A percentile compares a stretch with the other conserved stretches of the same genome.
These are phyloP conservation scores for Hydrocynus forskahlii DNA, from an alignment of 2,797 vertebrate species.

Conservation along the genomic window DNA sequence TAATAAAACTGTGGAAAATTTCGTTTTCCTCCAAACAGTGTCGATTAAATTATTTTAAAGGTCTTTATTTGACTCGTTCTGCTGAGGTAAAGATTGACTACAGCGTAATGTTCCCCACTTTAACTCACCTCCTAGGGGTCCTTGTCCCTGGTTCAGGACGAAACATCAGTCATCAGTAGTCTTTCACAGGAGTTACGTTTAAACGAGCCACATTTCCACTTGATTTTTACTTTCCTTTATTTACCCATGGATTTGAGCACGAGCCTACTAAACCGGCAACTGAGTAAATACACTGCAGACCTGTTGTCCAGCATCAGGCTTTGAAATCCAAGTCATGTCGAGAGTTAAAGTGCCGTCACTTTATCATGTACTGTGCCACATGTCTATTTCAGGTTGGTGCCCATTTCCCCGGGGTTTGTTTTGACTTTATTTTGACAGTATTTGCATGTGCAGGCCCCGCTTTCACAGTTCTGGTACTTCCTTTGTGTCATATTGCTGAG, in stretches of 20 bases:
- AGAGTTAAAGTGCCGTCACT: not conserved
- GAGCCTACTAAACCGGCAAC: not conserved
- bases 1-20: constrained; percentile 54
- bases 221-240: not conserved
- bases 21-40: constrained; percentile 42
- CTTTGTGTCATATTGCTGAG: not conserved
- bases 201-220: not conserved
- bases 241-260: not conserved
- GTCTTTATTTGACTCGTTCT: constrained; percentile 1
- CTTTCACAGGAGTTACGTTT: not conserved
- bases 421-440: not conserved
- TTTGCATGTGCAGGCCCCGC: not conserved
- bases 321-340: not conserved
- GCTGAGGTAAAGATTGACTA: not conserved
- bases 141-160: not conserved
- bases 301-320: not conserved
- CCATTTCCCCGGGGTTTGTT: not conserved
- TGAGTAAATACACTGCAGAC: not conserved
- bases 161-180: not conserved
- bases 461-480: not conserved
- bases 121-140: not conserved
- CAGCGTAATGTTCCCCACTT: not conserved
- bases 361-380: not conserved
- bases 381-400: not conserved
- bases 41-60: constrained; percentile 51